Evolutionary conservation across 2,797 vertebrate genomes (phyloP).

Genomic region (Echeneis naucrates): DNA sequence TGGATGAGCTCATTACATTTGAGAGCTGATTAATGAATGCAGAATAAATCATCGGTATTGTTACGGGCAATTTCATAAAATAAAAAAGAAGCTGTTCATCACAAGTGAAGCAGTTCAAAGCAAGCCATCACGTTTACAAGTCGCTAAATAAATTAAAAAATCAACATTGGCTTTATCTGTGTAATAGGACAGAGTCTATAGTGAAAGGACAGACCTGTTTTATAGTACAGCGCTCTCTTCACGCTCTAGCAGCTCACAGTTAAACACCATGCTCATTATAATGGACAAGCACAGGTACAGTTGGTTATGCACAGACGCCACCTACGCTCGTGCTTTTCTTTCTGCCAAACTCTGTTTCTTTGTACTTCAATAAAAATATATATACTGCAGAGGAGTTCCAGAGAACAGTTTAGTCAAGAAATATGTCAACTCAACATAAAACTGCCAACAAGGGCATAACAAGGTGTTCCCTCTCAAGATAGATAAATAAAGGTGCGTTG

Average conservation of each 20-base stretch:
- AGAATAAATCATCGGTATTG: conserved; percentile 44
- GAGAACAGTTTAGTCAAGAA: background rate
- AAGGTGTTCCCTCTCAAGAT: background rate
- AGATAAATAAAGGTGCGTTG: background rate
- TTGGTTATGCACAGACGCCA: conserved; percentile 12
- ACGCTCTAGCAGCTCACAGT: conserved; percentile 29
- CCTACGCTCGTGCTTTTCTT: conserved; percentile 8
- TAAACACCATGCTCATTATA: conserved; percentile 39
- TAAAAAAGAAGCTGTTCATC: conserved; percentile 25
- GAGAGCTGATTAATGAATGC: conserved; percentile 58
- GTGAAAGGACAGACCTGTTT: conserved; percentile 35
- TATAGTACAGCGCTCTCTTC: conserved; percentile 15
- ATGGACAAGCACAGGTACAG: conserved; percentile 22
- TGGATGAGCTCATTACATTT: conserved; percentile 61
- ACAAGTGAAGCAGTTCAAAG: conserved; percentile 31
- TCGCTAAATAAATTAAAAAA: conserved; percentile 28
- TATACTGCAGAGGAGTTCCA: background rate
- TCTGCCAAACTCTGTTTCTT: background rate
- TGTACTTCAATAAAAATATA: background rate
- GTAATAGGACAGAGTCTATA: conserved; percentile 4
- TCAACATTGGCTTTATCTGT: conserved; percentile 13
- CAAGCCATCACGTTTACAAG: conserved; percentile 5
- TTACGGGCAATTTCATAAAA: conserved; percentile 29
- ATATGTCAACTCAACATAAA: background rate
- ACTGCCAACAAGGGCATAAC: background rate